Evolutionary conservation across 1,140 invertebrate species (phyloP).

Genomic region (Mizuhopecten yessoensis): DNA sequence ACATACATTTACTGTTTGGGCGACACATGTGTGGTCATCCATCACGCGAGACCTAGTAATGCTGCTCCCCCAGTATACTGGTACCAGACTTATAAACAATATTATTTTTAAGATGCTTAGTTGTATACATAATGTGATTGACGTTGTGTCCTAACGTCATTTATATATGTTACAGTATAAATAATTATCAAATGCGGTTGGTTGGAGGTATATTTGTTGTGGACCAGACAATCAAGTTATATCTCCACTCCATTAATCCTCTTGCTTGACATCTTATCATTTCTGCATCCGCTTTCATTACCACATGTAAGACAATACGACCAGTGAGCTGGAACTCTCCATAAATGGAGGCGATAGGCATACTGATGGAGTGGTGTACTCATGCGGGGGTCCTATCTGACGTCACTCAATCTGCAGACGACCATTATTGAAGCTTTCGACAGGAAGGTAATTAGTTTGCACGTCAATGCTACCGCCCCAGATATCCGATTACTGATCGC

Average conservation of each 20-base stretch:
- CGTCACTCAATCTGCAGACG: slow-evolving; percentile 29
- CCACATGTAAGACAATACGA: slow-evolving; percentile 26
- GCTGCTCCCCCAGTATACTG: not conserved
- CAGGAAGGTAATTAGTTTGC: not conserved
- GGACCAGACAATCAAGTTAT: not conserved
- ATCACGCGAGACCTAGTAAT: not conserved
- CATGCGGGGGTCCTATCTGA: slow-evolving; percentile 13
- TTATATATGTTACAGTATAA: not conserved
- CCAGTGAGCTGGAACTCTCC: not conserved
- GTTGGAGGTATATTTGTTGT: not conserved
- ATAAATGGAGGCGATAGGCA: slow-evolving; percentile 10
- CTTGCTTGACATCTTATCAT: slow-evolving; percentile 1
- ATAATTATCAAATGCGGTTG: not conserved
- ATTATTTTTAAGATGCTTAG: not conserved
- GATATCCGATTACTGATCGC: not conserved
- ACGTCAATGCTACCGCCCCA: not conserved
- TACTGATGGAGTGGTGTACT: not conserved
- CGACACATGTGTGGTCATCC: not conserved
- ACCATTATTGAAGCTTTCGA: slow-evolving; percentile 17
- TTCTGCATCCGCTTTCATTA: slow-evolving; percentile 34
- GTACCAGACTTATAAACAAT: not conserved
- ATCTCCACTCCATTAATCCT: not conserved
- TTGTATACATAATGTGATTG: not conserved
- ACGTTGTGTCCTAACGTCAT: not conserved
- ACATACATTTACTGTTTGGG: not conserved